Conservation (phyloP, 2,888 invertebrate species). For the Drosophila nr. perissopoda region DNA sequence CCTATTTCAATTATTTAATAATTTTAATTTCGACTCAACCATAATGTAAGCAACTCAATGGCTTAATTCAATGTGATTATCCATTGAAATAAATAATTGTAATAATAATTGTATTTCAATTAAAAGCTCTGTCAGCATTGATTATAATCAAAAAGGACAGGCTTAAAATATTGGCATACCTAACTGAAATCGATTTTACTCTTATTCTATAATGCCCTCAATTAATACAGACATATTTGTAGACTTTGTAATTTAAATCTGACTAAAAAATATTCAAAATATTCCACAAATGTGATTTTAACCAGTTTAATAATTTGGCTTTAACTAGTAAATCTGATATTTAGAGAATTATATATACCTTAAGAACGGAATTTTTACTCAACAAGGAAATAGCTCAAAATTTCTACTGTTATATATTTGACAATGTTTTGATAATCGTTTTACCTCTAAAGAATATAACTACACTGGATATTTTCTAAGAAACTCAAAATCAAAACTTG, state of each 20-base stretch:
- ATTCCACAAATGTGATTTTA: background rate
- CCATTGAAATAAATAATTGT: background rate
- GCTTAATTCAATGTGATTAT: background rate
- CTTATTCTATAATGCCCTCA: background rate
- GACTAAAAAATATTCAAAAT: background rate
- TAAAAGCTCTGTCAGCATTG: background rate
- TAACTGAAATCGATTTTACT: background rate
- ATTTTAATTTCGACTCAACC: conserved; percentile 10
- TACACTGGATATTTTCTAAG: too few relatives aligned
- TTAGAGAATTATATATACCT: background rate
- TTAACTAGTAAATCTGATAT: background rate
- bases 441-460: background rate
- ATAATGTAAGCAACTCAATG: background rate
- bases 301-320: background rate
- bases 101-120: background rate
- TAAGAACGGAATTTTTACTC: background rate
- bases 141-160: background rate
- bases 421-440: background rate
- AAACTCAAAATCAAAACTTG: background rate
- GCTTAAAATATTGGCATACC: background rate
- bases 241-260: background rate
- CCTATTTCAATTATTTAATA: conserved; percentile 8
- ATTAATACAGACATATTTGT: background rate
- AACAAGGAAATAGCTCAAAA: background rate
- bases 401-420: background rate